phyloP scores from a whole-genome alignment of 2,113 vertebrate species.

The Galeopterus variegatus region DNA sequence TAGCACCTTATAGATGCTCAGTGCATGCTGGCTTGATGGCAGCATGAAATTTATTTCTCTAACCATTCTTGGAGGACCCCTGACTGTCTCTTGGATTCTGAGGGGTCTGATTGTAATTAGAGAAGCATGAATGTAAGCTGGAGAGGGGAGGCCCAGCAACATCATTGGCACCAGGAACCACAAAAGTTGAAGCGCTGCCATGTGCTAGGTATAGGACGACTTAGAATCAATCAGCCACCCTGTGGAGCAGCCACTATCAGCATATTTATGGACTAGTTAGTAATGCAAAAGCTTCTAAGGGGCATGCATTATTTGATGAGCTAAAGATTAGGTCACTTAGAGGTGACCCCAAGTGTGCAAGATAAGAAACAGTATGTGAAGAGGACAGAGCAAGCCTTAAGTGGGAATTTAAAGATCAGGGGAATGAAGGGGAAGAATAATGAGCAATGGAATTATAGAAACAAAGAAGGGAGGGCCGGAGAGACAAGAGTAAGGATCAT shows the following conservation, averaged over 20 bases:
- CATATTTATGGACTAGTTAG: not conserved
- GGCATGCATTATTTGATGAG: not conserved
- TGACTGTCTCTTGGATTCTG: not conserved
- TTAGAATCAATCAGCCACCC: too few species aligned
- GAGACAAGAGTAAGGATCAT: not conserved
- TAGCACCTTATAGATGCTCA: not conserved
- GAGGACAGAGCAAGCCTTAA: not conserved
- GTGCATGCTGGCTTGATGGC: not conserved
- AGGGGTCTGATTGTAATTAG: not conserved
- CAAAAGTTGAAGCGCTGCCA: not conserved
- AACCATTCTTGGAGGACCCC: not conserved
- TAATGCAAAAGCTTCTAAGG: not conserved
- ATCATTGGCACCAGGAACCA: not conserved
- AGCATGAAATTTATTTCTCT: not conserved
- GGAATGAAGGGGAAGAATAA: not conserved
- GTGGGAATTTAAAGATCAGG: not conserved
- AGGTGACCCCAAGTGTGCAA: not conserved
- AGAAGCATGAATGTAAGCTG: not conserved
- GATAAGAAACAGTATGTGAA: not conserved
- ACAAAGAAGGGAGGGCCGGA: not conserved
- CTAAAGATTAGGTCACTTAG: not conserved
- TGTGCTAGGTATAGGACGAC: not conserved
- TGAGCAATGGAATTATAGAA: not conserved
- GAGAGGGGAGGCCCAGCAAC: not conserved
- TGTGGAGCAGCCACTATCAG: not conserved